Evolutionary conservation across 2,797 vertebrate species (phyloP), one percentile per base, ranked within the genome.

Genomic region (Naso thynnoides): DNA sequence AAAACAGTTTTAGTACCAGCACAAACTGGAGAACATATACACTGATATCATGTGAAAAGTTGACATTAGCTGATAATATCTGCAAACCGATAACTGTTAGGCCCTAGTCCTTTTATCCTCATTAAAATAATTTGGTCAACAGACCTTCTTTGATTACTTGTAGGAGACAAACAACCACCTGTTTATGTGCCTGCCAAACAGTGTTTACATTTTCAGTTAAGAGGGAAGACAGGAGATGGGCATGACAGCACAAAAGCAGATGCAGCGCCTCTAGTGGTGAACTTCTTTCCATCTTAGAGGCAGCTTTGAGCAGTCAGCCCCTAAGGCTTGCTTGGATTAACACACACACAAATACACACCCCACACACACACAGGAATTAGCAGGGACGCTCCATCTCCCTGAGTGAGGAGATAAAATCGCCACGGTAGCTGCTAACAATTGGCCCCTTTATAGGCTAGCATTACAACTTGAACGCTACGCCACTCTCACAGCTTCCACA

Each of bases 361-460:
- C n/a, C n/a, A n/a, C n/a, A n/a, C n/a, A n/a, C n/a, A 83, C 57
- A 72, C 74, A 76, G 58, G 82, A 89, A 86, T 92, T 89, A 85
- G 83, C 83, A 69, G 72, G 80, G 73, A 80, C 69, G 86, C 80
- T 80, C 83, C 44, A 44, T 83, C 88, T 91, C 76, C 59, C 67
- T 74, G 62, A 88, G 74, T 79, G 65, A 60, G 68, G 69, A 90
- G 90, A 93, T 93, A 88, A 84, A 87, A 92, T 92, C 91, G 85
- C 90, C 72, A 81, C 50, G 65, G 78, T 71, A 77, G 62, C 76
- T 54, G 66, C 65, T 63, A 86, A 95, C 94, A 95, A 94, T 85
- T 60, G 73, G 70, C 52, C 54, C 82, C 93, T 94, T 95, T 95
- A 92, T 90, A 73, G 68, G 87, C 73, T 91, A 29, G 52, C 74